Base-by-base conservation (phyloP, 2,797 vertebrate species). In the Synaphobranchus kaupii region DNA sequence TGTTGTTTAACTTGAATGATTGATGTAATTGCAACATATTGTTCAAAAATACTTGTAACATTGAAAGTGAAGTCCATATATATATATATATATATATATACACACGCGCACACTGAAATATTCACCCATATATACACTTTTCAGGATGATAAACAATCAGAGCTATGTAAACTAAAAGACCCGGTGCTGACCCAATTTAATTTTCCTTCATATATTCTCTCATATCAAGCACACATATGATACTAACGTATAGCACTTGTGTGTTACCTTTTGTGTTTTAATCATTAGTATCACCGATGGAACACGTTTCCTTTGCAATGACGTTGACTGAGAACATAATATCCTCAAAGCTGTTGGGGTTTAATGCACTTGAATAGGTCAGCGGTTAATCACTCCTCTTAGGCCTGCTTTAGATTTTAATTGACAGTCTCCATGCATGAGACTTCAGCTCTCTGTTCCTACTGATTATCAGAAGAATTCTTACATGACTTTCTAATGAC, bases 371-470 rank as follows among this genome's bases (percentile, higher is more conserved):
- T 95, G 93, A 92, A 96, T 95, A 96, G 95, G 95, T 96, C 95
- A 96, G 91, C 92, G 92, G 91, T 93, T 95, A 95, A 95, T 95
- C 95, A 93, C 93, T 95, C 86, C 94, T 96, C 93, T 95, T 95
- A 95, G 95, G 93, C 93, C 92, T 89, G 93, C 87, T 94, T 94
- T 93, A 94, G 93, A 92, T 95, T 96, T 96, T 96, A 96, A 96
- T 96, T 96, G 95, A 96, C 95, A 94, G 90, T 94, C 93, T 93
- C 92, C 90, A 89, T 88, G 88, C 85, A 89, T 91, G 88, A 90
- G 90, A 90, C 86, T 87, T 85, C 82, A 86, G 48, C 89, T 86
- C 87, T 89, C 84, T 84, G 47, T 86, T 80, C 66, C 88, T 56
- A 85, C 48, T 87, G 89, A 91, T 91, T 83, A 90, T 88, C 86